Conservation (phyloP, 2,797 vertebrate species). For the Tenualosa thibaudeaui region DNA sequence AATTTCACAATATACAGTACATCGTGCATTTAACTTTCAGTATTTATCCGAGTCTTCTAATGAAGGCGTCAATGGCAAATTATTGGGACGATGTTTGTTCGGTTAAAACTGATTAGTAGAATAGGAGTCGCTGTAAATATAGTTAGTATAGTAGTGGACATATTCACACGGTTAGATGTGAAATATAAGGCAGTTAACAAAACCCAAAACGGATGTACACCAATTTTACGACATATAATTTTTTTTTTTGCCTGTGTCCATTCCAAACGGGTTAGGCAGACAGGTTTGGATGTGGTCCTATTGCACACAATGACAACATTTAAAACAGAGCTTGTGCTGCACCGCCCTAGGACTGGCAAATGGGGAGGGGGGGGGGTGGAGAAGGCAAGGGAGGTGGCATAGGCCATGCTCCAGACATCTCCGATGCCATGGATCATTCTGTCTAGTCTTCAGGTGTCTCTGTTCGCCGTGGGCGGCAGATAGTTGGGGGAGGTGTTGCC, state of each 20-base stretch:
- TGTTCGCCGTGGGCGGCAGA: slow-evolving; percentile 73
- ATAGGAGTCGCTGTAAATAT: not conserved
- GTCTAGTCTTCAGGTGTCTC: slow-evolving; percentile 86
- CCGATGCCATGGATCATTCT: slow-evolving; percentile 77
- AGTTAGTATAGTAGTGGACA: not conserved
- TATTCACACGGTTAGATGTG: not conserved
- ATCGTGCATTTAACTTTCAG: not conserved
- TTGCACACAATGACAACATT: not conserved
- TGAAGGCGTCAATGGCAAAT: not conserved
- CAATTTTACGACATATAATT: not conserved
- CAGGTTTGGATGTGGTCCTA: not conserved
- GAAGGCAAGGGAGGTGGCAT: slow-evolving; percentile 54
- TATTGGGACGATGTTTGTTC: not conserved
- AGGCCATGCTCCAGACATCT: slow-evolving; percentile 79
- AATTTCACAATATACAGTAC: not conserved
- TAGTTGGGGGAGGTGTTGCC: slow-evolving; percentile 67
- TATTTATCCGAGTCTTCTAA: not conserved
- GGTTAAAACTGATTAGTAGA: not conserved
- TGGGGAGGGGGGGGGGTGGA: not conserved
- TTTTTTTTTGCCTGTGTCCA: too few relatives aligned
- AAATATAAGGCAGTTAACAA: not conserved
- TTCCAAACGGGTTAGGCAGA: not conserved
- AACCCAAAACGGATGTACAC: not conserved
- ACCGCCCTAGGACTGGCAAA: not conserved
- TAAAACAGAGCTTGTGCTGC: not conserved